phyloP scores from a whole-genome alignment of 2,797 vertebrate genomes.

The Zonotrichia albicollis region DNA sequence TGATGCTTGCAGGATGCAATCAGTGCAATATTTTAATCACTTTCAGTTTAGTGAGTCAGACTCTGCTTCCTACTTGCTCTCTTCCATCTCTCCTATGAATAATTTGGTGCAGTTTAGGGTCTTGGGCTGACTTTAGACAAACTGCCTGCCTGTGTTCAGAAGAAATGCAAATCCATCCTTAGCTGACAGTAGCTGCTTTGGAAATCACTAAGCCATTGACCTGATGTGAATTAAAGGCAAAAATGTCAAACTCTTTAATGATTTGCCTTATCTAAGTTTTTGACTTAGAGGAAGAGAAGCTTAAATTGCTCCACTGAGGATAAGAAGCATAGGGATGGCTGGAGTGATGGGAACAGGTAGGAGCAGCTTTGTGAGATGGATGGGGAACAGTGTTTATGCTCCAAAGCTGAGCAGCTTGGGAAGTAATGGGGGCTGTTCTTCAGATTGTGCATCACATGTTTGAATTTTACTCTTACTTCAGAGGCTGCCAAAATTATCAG shows the following conservation, averaged over 20 bases:
- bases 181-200: background rate
- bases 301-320: background rate
- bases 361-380: background rate
- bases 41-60: conserved; percentile 3
- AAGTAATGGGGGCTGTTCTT: background rate
- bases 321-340: background rate
- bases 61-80: background rate
- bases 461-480: background rate
- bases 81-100: background rate
- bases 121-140: background rate
- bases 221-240: conserved; percentile 5
- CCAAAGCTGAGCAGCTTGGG: background rate
- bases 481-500: background rate
- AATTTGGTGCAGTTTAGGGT: background rate
- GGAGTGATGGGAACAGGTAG: background rate
- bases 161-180: background rate
- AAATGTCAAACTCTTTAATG: conserved; percentile 11
- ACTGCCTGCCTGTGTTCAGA: background rate
- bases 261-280: conserved; percentile 9
- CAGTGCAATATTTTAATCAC: conserved; percentile 21
- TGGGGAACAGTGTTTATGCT: background rate
- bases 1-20: background rate
- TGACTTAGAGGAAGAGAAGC: background rate
- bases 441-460: background rate
- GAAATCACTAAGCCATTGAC: conserved; percentile 8